Conservation (phyloP, 1,140 invertebrate genomes). For the Drusus annulatus region DNA sequence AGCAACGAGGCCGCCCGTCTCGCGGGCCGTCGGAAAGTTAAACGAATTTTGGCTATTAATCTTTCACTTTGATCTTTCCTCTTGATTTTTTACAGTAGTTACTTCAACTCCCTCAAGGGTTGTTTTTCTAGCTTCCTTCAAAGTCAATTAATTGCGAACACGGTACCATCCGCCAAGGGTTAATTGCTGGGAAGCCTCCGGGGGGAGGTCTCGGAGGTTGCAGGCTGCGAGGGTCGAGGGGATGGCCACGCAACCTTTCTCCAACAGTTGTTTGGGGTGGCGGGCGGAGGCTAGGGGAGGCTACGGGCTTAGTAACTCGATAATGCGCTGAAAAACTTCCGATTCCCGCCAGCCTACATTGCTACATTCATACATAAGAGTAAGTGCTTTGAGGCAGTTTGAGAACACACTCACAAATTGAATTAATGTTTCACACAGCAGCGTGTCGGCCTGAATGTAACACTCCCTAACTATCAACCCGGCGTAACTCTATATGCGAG, state of each 20-base stretch:
- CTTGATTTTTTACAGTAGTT: constrained; percentile 42
- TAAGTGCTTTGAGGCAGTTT: constrained; percentile 37
- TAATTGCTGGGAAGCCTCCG: constrained; percentile 28
- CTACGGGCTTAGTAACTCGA: constrained; percentile 28
- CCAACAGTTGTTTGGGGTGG: not conserved
- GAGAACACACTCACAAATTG: constrained; percentile 36
- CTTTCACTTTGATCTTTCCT: constrained; percentile 40
- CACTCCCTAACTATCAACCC: not conserved
- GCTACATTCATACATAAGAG: not conserved
- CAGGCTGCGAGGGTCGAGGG: not conserved
- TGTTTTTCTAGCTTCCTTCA: constrained; percentile 44
- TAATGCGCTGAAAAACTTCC: constrained; percentile 37
- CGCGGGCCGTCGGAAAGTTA: constrained; percentile 14
- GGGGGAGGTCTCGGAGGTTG: not conserved
- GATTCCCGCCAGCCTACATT: constrained; percentile 32
- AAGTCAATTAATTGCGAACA: constrained; percentile 45
- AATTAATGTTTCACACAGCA: constrained; percentile 24
- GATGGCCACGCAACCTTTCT: constrained; percentile 8
- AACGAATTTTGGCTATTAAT: constrained; percentile 42
- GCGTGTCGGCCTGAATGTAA: not conserved
- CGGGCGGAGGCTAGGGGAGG: not conserved
- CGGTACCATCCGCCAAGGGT: constrained; percentile 34
- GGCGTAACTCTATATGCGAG: not conserved
- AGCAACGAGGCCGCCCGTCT: not conserved
- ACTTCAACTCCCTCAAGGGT: constrained; percentile 24